phyloP scores from a whole-genome alignment of 2,113 vertebrate genomes.

The Gorsachius goisagi region DNA sequence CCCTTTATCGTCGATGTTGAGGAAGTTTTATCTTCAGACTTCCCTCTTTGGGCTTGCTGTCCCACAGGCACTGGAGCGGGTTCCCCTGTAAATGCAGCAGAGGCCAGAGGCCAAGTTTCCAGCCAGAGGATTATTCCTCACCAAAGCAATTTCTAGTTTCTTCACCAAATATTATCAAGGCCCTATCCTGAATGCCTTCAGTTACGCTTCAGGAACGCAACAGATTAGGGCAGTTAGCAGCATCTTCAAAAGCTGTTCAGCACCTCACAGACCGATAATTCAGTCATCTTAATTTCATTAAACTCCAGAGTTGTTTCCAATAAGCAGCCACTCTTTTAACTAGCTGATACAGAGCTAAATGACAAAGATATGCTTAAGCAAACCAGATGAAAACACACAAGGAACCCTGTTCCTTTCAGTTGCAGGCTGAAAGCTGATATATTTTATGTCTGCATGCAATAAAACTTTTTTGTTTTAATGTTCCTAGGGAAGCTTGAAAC shows the following conservation, averaged over 20 bases:
- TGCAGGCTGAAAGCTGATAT: conserved; percentile 28
- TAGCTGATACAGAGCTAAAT: not conserved
- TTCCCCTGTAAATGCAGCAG: not conserved
- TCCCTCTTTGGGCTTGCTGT: not conserved
- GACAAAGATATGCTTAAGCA: not conserved
- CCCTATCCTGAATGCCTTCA: not conserved
- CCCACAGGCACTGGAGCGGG: not conserved
- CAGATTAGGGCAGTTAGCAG: not conserved
- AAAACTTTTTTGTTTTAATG: conserved; percentile 45
- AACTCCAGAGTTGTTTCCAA: not conserved
- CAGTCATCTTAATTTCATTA: not conserved
- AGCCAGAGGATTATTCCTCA: not conserved
- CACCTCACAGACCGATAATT: not conserved
- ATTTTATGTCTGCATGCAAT: conserved; percentile 34
- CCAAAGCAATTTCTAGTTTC: not conserved
- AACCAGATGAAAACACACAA: conserved; percentile 28
- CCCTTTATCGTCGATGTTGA: not conserved
- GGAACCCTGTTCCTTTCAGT: not conserved
- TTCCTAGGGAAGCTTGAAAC: conserved; percentile 51
- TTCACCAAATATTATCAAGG: not conserved
- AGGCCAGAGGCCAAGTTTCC: not conserved
- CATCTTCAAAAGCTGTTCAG: not conserved
- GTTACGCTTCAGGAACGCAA: not conserved
- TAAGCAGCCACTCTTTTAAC: not conserved
- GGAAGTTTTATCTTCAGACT: not conserved